Conservation (phyloP, 2,888 invertebrate species). For the Drosophila austrosaltans region DNA sequence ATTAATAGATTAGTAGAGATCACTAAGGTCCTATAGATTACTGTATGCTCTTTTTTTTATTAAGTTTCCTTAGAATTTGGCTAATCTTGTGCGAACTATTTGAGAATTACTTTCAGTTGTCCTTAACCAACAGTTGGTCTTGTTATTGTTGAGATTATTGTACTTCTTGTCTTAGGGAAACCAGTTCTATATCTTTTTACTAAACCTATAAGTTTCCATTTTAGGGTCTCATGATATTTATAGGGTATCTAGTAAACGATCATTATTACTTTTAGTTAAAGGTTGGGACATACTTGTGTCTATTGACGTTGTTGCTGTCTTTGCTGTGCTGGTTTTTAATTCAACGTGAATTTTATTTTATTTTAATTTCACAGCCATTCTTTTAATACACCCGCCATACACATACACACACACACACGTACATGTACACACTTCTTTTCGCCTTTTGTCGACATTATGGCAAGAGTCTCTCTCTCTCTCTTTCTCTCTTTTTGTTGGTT, state of each 20-base stretch:
- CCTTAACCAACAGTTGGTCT: too few species aligned
- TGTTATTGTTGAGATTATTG: too few species aligned
- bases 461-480: constrained; percentile 18
- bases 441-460: constrained; percentile 22
- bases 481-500: constrained; percentile 3
- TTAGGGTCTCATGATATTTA: neutral
- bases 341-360: constrained; percentile 80
- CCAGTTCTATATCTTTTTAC: too few species aligned
- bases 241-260: neutral
- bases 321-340: constrained; percentile 67
- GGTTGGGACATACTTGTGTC: constrained; percentile 1
- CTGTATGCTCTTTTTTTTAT: too few species aligned
- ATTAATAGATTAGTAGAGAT: too few species aligned
- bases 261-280: neutral
- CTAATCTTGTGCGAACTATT: too few species aligned
- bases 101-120: too few species aligned
- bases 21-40: too few species aligned
- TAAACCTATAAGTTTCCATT: neutral
- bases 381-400: constrained; percentile 51
- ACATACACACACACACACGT: constrained; percentile 7
- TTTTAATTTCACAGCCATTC: constrained; percentile 77
- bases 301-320: constrained; percentile 28
- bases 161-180: too few species aligned
- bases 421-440: constrained; percentile 10
- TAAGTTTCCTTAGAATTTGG: too few species aligned